These are phyloP conservation scores for Mallotus villosus DNA, from an alignment of 2,797 vertebrate species.

Conservation along the genomic window DNA sequence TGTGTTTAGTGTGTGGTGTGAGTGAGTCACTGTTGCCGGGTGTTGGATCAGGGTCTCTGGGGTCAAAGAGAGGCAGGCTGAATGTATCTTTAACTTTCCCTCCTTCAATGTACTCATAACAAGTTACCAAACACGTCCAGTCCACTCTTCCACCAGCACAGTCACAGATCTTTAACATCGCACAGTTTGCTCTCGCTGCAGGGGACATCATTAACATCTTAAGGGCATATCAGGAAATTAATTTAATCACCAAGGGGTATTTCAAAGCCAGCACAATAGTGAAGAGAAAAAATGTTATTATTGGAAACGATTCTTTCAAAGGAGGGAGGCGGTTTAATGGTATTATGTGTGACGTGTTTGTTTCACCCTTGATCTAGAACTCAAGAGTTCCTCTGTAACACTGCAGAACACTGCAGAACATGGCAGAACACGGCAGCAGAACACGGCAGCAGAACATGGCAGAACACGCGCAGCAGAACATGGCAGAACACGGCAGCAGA, in stretches of 20 bases:
- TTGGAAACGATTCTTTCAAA: constrained; percentile 41
- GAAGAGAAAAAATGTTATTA: constrained; percentile 23
- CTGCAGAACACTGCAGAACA: neutral
- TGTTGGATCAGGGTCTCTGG: too few species aligned
- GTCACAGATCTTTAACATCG: neutral
- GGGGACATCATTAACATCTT: constrained; percentile 56
- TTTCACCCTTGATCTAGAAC: too few species aligned
- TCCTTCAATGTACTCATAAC: too few species aligned
- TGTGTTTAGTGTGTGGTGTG: too few species aligned
- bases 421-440: too few species aligned
- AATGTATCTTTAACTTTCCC: too few species aligned
- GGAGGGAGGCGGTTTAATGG: constrained; percentile 47
- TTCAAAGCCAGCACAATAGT: constrained; percentile 33
- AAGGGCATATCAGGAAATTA: constrained; percentile 56
- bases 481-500: too few species aligned
- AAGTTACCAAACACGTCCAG: neutral
- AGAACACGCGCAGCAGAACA: too few species aligned
- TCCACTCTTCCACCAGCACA: neutral
- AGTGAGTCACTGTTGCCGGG: too few species aligned
- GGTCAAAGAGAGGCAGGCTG: too few species aligned
- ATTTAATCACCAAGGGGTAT: constrained; percentile 36
- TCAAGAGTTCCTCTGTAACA: neutral
- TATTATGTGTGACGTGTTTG: constrained; percentile 2
- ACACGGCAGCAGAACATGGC: too few species aligned
- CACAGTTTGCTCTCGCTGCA: constrained; percentile 31